Evolutionary conservation across 2,113 vertebrate species (phyloP).

Genomic region (Prunella himalayana): DNA sequence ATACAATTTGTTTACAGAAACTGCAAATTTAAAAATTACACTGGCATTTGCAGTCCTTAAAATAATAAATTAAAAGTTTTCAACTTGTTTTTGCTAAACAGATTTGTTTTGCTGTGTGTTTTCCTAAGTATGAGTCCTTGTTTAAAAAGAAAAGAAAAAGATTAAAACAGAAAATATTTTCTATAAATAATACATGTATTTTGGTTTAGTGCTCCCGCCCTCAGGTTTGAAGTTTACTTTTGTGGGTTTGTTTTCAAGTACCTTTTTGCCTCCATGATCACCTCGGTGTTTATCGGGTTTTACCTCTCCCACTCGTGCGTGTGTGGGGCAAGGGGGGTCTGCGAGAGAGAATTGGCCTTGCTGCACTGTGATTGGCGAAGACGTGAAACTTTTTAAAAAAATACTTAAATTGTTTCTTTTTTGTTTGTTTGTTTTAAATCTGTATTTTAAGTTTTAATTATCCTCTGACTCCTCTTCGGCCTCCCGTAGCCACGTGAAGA

Average conservation of each 20-base stretch:
- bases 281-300: constrained; percentile 62
- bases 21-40: constrained; percentile 98
- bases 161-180: constrained; percentile 97
- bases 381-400: constrained; percentile 81
- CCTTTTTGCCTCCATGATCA: constrained; percentile 83
- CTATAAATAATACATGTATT: constrained; percentile 96
- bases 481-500: constrained; percentile 98
- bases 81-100: constrained; percentile 79
- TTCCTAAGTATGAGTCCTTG: constrained; percentile 83
- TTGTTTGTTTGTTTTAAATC: constrained; percentile 19
- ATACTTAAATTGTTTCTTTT: constrained; percentile 77
- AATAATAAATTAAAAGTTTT: constrained; percentile 99
- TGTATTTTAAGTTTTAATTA: constrained; percentile 84
- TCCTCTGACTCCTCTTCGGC: constrained; percentile 98
- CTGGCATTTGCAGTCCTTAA: constrained; percentile 95
- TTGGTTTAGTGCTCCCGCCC: constrained; percentile 88
- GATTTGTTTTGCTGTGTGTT: constrained; percentile 62
- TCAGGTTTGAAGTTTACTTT: constrained; percentile 67
- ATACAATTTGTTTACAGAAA: constrained; percentile 88
- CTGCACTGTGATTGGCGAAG: constrained; percentile 83
- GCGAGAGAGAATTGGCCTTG: constrained; percentile 80
- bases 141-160: constrained; percentile 92
- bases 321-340: constrained; percentile 72
- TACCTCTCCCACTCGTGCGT: constrained; percentile 71
- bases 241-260: constrained; percentile 72